Conservation (phyloP, 2,888 invertebrate species). For the Mactromeris polynyma region DNA sequence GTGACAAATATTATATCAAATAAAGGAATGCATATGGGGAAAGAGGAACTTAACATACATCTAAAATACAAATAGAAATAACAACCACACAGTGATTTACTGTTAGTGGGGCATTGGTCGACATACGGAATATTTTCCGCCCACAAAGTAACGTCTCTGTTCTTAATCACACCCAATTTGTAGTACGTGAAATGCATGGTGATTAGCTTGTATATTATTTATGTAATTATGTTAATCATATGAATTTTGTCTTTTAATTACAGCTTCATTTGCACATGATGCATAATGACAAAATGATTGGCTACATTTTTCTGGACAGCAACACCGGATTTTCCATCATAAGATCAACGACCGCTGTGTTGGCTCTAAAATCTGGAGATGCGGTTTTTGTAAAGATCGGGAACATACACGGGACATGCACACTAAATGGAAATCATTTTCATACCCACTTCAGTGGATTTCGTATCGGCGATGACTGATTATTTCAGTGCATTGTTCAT, state of each 20-base stretch:
- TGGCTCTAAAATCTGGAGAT: background rate
- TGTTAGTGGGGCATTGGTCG: too few relatives aligned
- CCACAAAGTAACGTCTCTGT: too few relatives aligned
- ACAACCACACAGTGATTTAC: too few relatives aligned
- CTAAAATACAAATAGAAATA: too few relatives aligned
- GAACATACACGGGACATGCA: background rate
- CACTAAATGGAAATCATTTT: background rate
- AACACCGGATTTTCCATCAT: background rate
- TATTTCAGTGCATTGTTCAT: background rate
- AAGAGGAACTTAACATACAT: too few relatives aligned
- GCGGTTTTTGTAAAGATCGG: background rate
- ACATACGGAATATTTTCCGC: too few relatives aligned
- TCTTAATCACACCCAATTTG: too few relatives aligned
- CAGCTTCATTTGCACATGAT: conserved; percentile 2
- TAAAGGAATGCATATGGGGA: too few relatives aligned
- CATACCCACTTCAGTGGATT: conserved; percentile 10
- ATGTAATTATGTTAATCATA: too few relatives aligned
- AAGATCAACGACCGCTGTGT: background rate
- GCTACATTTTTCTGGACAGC: background rate
- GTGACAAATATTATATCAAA: too few relatives aligned
- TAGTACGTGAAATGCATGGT: too few relatives aligned
- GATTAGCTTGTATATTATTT: too few relatives aligned
- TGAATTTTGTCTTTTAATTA: background rate
- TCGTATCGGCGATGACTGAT: background rate
- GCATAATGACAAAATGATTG: background rate